These are phyloP conservation scores for Cyanoderma ruficeps DNA, from an alignment of 2,113 vertebrate species.

Conservation along the genomic window DNA sequence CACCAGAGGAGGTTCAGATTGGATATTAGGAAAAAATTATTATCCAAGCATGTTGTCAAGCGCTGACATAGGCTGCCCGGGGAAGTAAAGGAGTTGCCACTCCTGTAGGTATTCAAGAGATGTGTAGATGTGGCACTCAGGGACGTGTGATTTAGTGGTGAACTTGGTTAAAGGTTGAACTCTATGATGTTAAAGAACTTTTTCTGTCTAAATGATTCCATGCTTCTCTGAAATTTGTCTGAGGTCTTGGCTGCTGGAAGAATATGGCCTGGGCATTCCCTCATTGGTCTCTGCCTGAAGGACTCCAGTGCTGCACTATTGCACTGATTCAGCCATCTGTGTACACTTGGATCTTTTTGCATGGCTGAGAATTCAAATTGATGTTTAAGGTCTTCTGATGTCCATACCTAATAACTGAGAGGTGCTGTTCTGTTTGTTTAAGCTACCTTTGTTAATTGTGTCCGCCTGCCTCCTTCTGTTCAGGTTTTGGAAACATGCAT, in stretches of 20 bases:
- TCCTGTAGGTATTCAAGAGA: neutral
- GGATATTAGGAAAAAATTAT: neutral
- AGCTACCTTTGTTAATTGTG: neutral
- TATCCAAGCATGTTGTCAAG: accelerated
- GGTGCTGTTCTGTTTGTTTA: neutral
- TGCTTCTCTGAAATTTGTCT: neutral
- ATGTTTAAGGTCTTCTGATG: neutral
- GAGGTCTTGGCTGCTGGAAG: neutral
- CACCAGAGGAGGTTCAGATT: neutral
- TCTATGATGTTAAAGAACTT: neutral
- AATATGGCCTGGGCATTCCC: too few relatives aligned
- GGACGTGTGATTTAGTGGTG: neutral
- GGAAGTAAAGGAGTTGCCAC: accelerated
- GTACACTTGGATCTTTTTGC: neutral
- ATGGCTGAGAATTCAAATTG: neutral
- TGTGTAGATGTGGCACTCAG: neutral
- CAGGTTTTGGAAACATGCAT: neutral
- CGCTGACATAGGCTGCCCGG: neutral
- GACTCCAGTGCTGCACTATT: accelerated
- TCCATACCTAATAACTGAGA: neutral
- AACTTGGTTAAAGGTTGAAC: neutral
- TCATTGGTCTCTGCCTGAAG: neutral
- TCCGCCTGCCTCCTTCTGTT: neutral
- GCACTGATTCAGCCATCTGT: neutral
- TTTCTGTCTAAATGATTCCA: neutral